These are phyloP conservation scores for Anser brachyrhynchus DNA, from an alignment of 2,113 vertebrate species.

Conservation along the genomic window DNA sequence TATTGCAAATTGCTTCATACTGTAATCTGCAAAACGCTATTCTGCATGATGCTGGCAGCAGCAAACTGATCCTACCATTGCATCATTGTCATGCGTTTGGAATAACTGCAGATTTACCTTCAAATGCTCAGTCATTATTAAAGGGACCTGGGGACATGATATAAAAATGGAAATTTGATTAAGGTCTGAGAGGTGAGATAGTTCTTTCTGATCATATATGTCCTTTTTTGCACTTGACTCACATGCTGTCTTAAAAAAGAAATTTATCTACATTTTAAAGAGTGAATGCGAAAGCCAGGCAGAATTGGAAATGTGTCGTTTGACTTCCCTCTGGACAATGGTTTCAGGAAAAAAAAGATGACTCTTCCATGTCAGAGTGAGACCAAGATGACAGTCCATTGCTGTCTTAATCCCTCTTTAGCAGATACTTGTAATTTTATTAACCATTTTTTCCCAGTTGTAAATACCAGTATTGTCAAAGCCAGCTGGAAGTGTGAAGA, in stretches of 20 bases:
- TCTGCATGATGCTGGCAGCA: neutral
- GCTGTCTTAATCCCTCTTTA: neutral
- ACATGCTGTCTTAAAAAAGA: neutral
- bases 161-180: neutral
- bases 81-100: neutral
- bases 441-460: slow-evolving; percentile 9
- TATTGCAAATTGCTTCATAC: neutral
- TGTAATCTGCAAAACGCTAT: neutral
- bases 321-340: neutral
- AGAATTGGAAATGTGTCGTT: neutral
- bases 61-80: neutral
- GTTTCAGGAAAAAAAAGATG: neutral
- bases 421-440: slow-evolving; percentile 31
- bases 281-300: neutral
- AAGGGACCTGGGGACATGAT: neutral
- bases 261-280: neutral
- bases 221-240: neutral
- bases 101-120: neutral
- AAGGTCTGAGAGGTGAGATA: neutral
- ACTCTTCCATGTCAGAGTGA: neutral
- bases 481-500: neutral
- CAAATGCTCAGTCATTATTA: neutral
- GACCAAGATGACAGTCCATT: neutral
- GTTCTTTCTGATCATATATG: neutral
- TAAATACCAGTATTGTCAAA: slow-evolving; percentile 23